Evolutionary conservation across 2,888 invertebrate species (phyloP).

Genomic region (Zelleria hepariella): DNA sequence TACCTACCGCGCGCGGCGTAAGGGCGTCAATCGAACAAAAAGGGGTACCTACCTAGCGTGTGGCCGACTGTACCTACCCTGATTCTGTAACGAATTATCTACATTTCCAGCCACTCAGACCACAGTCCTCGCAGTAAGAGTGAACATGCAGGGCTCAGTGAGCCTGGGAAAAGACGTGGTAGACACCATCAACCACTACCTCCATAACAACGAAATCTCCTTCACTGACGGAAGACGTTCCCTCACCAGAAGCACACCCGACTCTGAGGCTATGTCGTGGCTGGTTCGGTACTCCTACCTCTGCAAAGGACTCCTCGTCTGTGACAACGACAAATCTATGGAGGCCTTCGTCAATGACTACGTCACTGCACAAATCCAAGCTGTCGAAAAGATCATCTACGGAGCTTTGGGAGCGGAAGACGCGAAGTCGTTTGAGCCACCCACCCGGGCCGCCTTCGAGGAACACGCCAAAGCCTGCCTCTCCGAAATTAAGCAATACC

Average conservation of each 20-base stretch:
- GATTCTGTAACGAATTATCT: no score
- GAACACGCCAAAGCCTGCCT: constrained; percentile 24
- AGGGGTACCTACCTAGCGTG: no score
- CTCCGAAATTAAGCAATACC: constrained; percentile 24
- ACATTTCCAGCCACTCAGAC: background rate
- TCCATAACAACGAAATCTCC: background rate
- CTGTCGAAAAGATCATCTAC: constrained; percentile 26
- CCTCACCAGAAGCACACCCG: background rate
- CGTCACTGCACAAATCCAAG: constrained; percentile 27
- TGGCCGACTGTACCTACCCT: no score
- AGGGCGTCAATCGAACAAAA: no score
- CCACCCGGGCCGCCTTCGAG: constrained; percentile 16
- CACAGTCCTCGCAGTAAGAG: constrained; percentile 27
- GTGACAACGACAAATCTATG: constrained; percentile 22
- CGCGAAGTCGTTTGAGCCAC: constrained; percentile 10
- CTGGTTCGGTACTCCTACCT: constrained; percentile 17
- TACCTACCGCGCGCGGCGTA: no score
- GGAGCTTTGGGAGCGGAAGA: constrained; percentile 7
- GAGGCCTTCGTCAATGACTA: constrained; percentile 36
- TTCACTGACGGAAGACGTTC: background rate
- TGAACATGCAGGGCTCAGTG: constrained; percentile 45
- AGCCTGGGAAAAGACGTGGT: constrained; percentile 46
- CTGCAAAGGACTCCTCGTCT: constrained; percentile 35
- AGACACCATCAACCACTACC: constrained; percentile 25
- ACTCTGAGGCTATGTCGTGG: background rate